Base-by-base conservation (phyloP, 2,113 vertebrate species). In the Oryzias melastigma region DNA sequence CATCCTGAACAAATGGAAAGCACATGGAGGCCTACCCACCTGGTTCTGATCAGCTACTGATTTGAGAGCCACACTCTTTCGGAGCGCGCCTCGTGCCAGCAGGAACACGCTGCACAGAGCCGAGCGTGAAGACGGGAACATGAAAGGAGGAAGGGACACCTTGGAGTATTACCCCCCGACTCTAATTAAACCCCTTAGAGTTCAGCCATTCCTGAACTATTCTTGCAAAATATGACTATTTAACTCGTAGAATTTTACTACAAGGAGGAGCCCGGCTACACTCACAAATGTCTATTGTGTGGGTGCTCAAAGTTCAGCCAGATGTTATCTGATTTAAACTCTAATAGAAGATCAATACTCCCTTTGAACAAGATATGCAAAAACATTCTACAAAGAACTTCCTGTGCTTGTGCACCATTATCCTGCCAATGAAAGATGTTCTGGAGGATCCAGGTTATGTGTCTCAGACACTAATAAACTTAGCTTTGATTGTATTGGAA, bases 31-130 rank as follows among this genome's bases (percentile, higher is more conserved):
- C 77, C 78, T 45, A 64, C 52, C 73, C 90, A 91, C 88, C 90
- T 91, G 91, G 85, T 90, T 87, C 87, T 89, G 85, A 91, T 86
- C 85, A 90, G 90, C 91, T 91, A 91, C 91, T 27, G 89, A 87
- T 80, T 83, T 83, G 78, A 75, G 82, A 88, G 78, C 84, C 27
- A 49, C 76, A 51, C 74, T 75, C 72, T 78, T 77, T 68, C 43
- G 55, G 56, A 73, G 73, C 35, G 45, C 45, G 64, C 76, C 77
- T 55, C 18, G 56, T 67, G 71, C 73, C 78, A 81, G 78, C 71
- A 65, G 77, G 77, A 76, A 78, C 57, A 65, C 65, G 17, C 70
- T 66, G 10, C 70, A 70, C 50, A 77, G 70, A 25, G 46, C 0
- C 1, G 48, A 63, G 67, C 48, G 69, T 77, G 46, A 64, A 55